Base-by-base conservation (phyloP, 2,113 vertebrate genomes). In the Potamarius usumacintae region DNA sequence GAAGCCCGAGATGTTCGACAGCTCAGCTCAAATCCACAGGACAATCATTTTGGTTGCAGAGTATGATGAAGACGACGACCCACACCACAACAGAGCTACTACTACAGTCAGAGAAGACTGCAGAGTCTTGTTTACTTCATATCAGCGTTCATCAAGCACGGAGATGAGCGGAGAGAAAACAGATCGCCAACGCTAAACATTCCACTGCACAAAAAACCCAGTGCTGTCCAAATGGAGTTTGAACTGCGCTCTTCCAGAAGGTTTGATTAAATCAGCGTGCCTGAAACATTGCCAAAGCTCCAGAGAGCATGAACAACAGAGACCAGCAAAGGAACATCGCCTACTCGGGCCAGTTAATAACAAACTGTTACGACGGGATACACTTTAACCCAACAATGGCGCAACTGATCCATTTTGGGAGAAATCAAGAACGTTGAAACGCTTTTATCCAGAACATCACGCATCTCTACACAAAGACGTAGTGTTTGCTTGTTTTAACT, bases 141-240 rank as follows among this genome's bases (percentile, higher is more conserved):
- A 48, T 79, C 84, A 34, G 25, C 20, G 18, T 57, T 27, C 71
- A 63, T 77, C 71, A 50, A 52, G 72, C 0, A 22, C 5, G 9
- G 57, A 77, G 57, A 50, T 60, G 69, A 69, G 25, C 52, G 1
- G 78, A 81, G 78, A 60, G 79, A 82, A 50, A 82, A 58, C 74
- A 72, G 65, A 58, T 72, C 53, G 20, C 63, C 11, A 58, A 34
- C 2, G 30, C 67, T 60, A 86, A 79, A 67, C 55, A 48, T 87
- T 82, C 79, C 42, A 18, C 22, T 60, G n/a, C 17, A 7, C 80
- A 57, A 55, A 34, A 53, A 80, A 79, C 4, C 27, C 0, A 27
- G 52, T 25, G 25, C 34, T 71, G 63, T 27, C 53, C 77, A 53
- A 18, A 69, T 5, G 5, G 20, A 12, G 74, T 42, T 42, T 42